phyloP scores from a whole-genome alignment of 2,113 vertebrate genomes.

The Melozone crissalis region DNA sequence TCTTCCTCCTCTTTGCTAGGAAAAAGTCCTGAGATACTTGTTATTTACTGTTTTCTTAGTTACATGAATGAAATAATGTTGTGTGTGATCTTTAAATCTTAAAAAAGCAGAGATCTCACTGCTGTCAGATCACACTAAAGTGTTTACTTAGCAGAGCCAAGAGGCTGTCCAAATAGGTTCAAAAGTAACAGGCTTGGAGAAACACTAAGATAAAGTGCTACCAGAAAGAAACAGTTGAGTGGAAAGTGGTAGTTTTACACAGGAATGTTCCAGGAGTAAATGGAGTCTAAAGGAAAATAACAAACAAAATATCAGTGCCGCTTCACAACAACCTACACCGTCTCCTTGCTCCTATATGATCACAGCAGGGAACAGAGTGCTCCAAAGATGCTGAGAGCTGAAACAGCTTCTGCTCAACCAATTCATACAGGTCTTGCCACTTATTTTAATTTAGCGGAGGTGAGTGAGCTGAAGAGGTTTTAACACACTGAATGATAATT shows the following conservation, averaged over 20 bases:
- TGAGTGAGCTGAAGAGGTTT: not conserved
- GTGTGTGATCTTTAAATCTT: not conserved
- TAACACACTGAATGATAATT: not conserved
- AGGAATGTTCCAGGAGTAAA: not conserved
- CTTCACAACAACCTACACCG: not conserved
- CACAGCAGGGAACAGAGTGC: not conserved
- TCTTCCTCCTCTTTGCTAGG: not conserved
- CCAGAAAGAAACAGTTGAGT: not conserved
- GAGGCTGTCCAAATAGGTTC: not conserved
- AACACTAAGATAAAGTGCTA: not conserved
- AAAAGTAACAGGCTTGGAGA: not conserved
- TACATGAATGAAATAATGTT: not conserved
- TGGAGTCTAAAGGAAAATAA: not conserved
- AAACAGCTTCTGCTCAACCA: slow-evolving; percentile 7
- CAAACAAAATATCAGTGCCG: not conserved
- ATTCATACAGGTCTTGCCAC: not conserved
- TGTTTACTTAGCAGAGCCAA: not conserved
- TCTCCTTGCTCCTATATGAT: not conserved
- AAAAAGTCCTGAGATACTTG: not conserved
- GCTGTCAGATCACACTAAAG: not conserved
- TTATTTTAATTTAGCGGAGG: slow-evolving; percentile 19
- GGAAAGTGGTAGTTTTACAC: not conserved
- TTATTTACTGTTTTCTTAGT: not conserved
- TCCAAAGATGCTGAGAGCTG: not conserved
- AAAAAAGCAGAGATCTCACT: not conserved